Evolutionary conservation across 2,888 invertebrate species (phyloP), one percentile per base, ranked within the genome.

Genomic region (Syrphus vitripennis): DNA sequence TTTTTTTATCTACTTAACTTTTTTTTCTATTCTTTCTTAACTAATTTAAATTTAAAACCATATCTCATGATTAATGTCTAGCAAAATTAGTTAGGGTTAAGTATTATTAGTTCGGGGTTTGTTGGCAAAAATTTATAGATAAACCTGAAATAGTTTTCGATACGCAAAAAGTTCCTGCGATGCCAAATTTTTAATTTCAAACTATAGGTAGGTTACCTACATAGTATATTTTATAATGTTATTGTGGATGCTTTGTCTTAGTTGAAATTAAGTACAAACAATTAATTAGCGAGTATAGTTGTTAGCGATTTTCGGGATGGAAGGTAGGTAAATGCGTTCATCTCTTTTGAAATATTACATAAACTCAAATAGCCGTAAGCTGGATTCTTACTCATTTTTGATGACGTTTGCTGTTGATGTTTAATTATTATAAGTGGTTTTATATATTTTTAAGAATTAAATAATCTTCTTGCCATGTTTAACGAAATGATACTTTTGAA

Each of bases 1-100:
- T 77, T 59, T 72, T 59, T 45, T 55, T n/a, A 45, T 34, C 53
- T 61, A 48, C 71, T 72, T 45, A 40, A 65, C 59, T 48, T 21
- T 50, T 65, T 31, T 37, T 40, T 59, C 48, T 79, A 12, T 63
- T 61, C 29, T 70, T 79, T 34, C 34, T 59, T 4, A n/a, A n/a
- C 4, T 40, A 7, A n/a, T 24, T 34, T 37, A 1, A 34, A 21
- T 59, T 37, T 37, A 14, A n/a, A n/a, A 37, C 37, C n/a, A 50
- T 14, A 24, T 40, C 14, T 21, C 1, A 1, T 59, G 6, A 21
- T 29, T 24, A 26, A 26, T 42, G 24, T 63, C 26, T 26, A 9
- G 2, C 3, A 29, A 29, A 53, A 9, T n/a, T 53, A 3, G 3
- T 9, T 26, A 14, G 3, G 7, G 1, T 16, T 14, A 2, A 53